These are phyloP conservation scores for Diacarnus erythraeanus DNA, from an alignment of 37 sponge, comb jelly and placozoan genomes.

Conservation along the genomic window DNA sequence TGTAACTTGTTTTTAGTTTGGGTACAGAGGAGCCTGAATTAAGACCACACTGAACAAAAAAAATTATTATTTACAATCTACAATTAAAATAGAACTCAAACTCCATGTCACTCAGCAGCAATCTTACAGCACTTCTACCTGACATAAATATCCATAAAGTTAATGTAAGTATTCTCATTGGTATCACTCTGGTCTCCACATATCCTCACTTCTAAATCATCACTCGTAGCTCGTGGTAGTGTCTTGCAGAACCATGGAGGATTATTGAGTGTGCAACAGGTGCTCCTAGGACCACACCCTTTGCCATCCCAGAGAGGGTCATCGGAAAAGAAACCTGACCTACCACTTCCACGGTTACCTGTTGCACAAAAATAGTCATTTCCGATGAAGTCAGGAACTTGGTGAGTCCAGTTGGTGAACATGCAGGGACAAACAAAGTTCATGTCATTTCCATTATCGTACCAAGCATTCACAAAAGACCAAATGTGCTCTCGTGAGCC, in stretches of 20 bases:
- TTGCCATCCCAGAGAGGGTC: slow-evolving; percentile 32
- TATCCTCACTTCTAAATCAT: background rate
- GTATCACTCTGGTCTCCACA: slow-evolving; percentile 3
- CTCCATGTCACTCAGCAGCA: no score
- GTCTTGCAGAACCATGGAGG: slow-evolving; percentile 37
- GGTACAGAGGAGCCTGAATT: no score
- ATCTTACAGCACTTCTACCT: no score
- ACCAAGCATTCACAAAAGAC: slow-evolving; percentile 40
- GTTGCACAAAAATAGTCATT: slow-evolving; percentile 25
- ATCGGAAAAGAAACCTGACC: background rate
- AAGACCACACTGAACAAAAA: no score
- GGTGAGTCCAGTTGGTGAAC: background rate
- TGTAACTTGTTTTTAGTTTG: no score
- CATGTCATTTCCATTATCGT: background rate
- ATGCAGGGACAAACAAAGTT: background rate
- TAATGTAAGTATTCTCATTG: slow-evolving; percentile 3
- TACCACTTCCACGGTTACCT: background rate
- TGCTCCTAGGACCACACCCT: slow-evolving; percentile 14
- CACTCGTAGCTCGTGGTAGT: background rate
- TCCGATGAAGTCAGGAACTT: slow-evolving; percentile 16
- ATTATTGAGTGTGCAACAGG: slow-evolving; percentile 24
- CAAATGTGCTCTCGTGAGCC: slow-evolving; percentile 23
- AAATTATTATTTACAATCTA: no score
- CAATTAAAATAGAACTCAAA: no score
- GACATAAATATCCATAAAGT: slow-evolving; percentile 14